phyloP scores from a whole-genome alignment of 2,113 vertebrate species.

The Xiphophorus couchianus region DNA sequence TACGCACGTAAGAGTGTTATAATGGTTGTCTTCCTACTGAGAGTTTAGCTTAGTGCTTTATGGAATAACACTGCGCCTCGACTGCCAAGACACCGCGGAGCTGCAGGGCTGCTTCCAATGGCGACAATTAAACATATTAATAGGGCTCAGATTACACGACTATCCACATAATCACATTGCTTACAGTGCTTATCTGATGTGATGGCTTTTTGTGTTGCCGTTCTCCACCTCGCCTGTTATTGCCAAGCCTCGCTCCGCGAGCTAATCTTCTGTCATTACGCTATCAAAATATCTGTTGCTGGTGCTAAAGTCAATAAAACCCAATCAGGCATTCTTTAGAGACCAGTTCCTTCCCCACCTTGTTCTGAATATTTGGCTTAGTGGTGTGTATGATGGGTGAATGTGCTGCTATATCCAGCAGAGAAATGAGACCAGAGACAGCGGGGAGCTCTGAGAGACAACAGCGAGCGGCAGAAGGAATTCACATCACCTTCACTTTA shows the following conservation, averaged over 20 bases:
- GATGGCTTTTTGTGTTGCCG: constrained; percentile 53
- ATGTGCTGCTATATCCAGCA: constrained; percentile 26
- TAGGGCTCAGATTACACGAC: constrained; percentile 64
- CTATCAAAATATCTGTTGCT: constrained; percentile 63
- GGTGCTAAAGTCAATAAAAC: constrained; percentile 70
- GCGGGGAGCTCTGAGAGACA: constrained; percentile 29
- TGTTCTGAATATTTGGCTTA: constrained; percentile 4
- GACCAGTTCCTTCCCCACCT: constrained; percentile 5
- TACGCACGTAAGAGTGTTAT: constrained; percentile 41
- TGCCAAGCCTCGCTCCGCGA: constrained; percentile 46
- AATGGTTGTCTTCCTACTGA: constrained; percentile 48
- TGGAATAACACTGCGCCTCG: constrained; percentile 47
- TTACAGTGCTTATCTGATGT: constrained; percentile 64
- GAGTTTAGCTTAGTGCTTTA: constrained; percentile 56
- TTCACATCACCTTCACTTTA: constrained; percentile 22
- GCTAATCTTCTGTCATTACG: constrained; percentile 71
- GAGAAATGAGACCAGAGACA: constrained; percentile 41
- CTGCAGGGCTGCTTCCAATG: constrained; percentile 62
- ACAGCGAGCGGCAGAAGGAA: constrained; percentile 26
- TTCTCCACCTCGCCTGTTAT: constrained; percentile 65
- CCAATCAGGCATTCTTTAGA: constrained; percentile 61
- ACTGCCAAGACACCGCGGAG: constrained; percentile 53
- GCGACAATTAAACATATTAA: constrained; percentile 75
- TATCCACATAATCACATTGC: constrained; percentile 69
- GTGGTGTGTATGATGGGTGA: constrained; percentile 11